Evolutionary conservation across 2,113 vertebrate genomes (phyloP), one percentile per base, ranked within the genome.

Genomic region (Eretmochelys imbricata): DNA sequence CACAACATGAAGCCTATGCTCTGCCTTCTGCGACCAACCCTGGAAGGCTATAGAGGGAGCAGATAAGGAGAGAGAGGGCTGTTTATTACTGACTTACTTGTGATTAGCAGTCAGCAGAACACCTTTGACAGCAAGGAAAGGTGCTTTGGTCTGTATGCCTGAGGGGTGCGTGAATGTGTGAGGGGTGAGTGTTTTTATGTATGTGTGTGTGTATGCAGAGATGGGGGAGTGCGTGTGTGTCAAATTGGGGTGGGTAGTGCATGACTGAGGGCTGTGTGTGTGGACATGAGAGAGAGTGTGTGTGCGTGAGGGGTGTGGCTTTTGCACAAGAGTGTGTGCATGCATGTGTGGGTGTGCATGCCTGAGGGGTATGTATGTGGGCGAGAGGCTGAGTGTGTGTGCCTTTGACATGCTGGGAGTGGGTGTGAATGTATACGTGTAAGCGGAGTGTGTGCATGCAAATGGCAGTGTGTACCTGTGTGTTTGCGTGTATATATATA

Each of bases 201-300:
- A 54, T 1, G 7, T 11, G 31, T 35, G 8, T 9, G 10, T 42
- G 6, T 19, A 17, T 48, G 11, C 14, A 27, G 42, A 79, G 0
- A 0, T 10, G 25, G 20, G 24, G 53, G 53, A 24, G 3, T 57
- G 25, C 46, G 38, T 57, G 13, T 38, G 19, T 42, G 10, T 75
- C 17, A 14, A 46, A 46, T 13, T 46, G 38, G 14, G 42, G 6
- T 76, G 42, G 22, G 42, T 7, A 12, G 11, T 22, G 38, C 11
- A 22, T 76, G 42, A 42, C 42, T 4, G 24, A 76, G 75, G 38
- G 38, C 38, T 12, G 24, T 10, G 24, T 76, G 42, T 42, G 72
- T 1, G 10, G 42, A 11, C 10, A 48, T 27, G 24, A 48, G 22
- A 16, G 62, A 16, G 62, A 10, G 35, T 27, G 29, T 65, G 29